Percentiles rank a stretch among this genome's conserved stretches.
Evolutionary conservation across 2,113 vertebrate species (phyloP).

Genomic region (Corythoichthys haematopterus): DNA sequence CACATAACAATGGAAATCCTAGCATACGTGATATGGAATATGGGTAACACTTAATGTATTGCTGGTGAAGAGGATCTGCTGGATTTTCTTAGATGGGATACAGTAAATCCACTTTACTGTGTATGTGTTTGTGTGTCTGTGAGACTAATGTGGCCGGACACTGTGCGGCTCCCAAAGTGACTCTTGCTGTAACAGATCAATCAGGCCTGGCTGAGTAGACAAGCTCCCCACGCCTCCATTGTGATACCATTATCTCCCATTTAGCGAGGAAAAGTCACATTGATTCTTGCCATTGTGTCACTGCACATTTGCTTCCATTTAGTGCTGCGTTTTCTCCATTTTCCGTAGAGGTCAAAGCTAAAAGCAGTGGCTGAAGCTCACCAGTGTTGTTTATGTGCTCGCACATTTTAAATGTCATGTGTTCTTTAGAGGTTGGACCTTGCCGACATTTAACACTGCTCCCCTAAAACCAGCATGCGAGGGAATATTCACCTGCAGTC

Average conservation of each 20-base stretch:
- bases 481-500: not conserved
- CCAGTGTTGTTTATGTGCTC: not conserved
- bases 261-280: slow-evolving; percentile 5
- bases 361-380: not conserved
- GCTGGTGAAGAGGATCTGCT: not conserved
- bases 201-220: slow-evolving; percentile 3
- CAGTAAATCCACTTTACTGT: not conserved
- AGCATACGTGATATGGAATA: not conserved
- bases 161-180: slow-evolving; percentile 3
- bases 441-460: not conserved
- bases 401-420: not conserved
- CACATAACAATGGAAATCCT: not conserved
- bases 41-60: not conserved
- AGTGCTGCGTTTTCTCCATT: not conserved
- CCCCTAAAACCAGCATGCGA: not conserved
- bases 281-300: slow-evolving; percentile 8
- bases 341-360: not conserved
- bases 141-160: slow-evolving; percentile 9
- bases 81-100: slow-evolving; percentile 6
- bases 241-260: slow-evolving; percentile 11
- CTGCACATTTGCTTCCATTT: slow-evolving; percentile 3
- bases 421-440: not conserved
- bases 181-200: slow-evolving; percentile 14
- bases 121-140: not conserved
- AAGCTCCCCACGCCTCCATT: slow-evolving; percentile 12